Conservation (phyloP, 2,797 vertebrate genomes). For the Heliangelus exortis region DNA sequence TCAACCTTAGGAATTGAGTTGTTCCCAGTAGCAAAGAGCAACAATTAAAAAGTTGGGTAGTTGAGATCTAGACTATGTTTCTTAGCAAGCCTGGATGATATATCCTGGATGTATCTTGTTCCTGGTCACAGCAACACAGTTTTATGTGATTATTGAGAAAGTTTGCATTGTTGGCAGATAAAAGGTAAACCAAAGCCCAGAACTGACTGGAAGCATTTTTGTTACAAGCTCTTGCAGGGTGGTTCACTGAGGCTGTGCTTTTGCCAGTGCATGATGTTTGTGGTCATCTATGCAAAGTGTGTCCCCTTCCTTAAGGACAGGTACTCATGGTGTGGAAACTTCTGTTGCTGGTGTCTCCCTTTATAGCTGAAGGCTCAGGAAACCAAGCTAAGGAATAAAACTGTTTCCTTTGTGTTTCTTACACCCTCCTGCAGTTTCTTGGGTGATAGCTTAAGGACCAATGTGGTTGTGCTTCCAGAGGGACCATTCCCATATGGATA, state of each 20-base stretch:
- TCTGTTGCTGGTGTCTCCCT: background rate
- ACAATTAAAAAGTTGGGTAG: background rate
- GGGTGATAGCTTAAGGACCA: background rate
- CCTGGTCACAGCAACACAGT: background rate
- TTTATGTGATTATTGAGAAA: slow-evolving; percentile 7
- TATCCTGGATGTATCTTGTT: background rate
- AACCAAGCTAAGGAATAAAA: background rate
- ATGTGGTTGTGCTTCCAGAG: background rate
- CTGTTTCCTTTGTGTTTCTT: background rate
- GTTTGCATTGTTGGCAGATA: background rate
- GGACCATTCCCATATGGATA: background rate
- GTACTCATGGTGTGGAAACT: background rate
- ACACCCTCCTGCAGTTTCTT: background rate
- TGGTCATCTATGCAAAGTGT: background rate
- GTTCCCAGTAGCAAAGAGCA: slow-evolving; percentile 17
- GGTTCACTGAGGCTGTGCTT: background rate
- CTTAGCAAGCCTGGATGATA: slow-evolving; percentile 19
- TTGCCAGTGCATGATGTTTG: background rate
- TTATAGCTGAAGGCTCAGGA: background rate
- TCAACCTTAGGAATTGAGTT: background rate
- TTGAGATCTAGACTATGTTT: background rate
- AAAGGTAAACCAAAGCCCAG: slow-evolving; percentile 40
- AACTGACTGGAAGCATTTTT: slow-evolving; percentile 37
- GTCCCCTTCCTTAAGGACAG: background rate
- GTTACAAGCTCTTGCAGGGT: background rate